phyloP scores from a whole-genome alignment of 2,888 invertebrate species.

The Fissipunctia ypsillon region DNA sequence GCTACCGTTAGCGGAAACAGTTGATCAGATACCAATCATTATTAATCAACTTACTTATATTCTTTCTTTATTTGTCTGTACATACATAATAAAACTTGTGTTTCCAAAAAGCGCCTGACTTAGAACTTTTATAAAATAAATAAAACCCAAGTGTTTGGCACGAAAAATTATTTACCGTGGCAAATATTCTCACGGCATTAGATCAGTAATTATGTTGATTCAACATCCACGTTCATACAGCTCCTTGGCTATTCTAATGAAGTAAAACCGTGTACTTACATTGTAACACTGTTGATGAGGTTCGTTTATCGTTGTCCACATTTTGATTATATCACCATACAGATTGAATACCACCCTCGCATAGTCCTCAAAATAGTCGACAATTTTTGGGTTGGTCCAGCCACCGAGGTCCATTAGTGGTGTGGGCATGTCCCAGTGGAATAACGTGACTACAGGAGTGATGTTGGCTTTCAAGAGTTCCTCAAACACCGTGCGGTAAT shows the following conservation, averaged over 20 bases:
- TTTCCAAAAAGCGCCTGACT: background rate
- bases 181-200: background rate
- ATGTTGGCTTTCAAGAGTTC: slow-evolving; percentile 92
- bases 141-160: background rate
- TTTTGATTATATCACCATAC: slow-evolving; percentile 92
- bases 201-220: background rate
- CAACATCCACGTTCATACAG: too few species aligned
- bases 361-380: slow-evolving; percentile 90
- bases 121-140: background rate
- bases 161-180: background rate
- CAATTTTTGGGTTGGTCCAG: slow-evolving; percentile 88
- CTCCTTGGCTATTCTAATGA: background rate
- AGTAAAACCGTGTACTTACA: slow-evolving; percentile 71
- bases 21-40: background rate
- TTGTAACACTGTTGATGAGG: slow-evolving; percentile 90
- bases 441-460: slow-evolving; percentile 92
- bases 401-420: slow-evolving; percentile 88
- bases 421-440: slow-evolving; percentile 91
- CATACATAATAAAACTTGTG: background rate
- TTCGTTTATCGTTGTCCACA: slow-evolving; percentile 95
- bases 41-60: background rate
- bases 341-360: slow-evolving; percentile 89
- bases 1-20: background rate
- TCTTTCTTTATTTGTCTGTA: background rate
- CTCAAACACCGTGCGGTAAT: slow-evolving; percentile 94